Conservation (phyloP, 2,888 invertebrate species). For the Nysson spinosus region DNA sequence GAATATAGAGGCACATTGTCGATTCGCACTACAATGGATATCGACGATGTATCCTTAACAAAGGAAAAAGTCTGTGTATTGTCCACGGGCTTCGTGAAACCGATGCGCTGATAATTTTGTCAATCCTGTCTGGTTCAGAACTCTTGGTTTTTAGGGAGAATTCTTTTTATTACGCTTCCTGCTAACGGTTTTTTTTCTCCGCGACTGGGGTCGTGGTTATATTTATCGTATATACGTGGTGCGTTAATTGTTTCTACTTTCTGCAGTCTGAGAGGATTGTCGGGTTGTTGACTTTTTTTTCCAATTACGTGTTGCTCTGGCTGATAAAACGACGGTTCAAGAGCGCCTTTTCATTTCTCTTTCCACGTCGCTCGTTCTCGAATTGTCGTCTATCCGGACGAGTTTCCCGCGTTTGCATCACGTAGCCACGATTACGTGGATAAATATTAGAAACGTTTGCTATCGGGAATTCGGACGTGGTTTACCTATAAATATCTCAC, state of each 20-base stretch:
- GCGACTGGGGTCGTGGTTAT: too few relatives aligned
- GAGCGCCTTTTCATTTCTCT: too few relatives aligned
- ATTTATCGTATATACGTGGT: too few relatives aligned
- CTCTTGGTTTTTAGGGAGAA: background rate
- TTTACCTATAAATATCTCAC: background rate
- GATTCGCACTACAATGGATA: constrained; percentile 27
- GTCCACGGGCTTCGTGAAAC: constrained; percentile 22
- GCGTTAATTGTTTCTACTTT: too few relatives aligned
- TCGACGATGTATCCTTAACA: constrained; percentile 18
- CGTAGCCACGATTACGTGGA: constrained; percentile 1
- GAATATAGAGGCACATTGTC: background rate
- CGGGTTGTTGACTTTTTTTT: too few relatives aligned
- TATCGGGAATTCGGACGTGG: constrained; percentile 7
- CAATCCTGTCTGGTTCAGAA: constrained; percentile 10
- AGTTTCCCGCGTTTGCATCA: background rate
- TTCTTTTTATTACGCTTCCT: background rate
- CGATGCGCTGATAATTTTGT: constrained; percentile 22
- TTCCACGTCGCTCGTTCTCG: too few relatives aligned
- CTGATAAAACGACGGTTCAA: too few relatives aligned
- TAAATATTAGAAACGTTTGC: background rate
- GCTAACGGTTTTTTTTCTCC: constrained; percentile 11
- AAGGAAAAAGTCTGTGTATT: constrained; percentile 32
- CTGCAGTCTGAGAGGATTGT: too few relatives aligned
- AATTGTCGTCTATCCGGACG: too few relatives aligned
- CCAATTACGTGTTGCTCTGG: too few relatives aligned